Conservation (phyloP, 2,797 vertebrate genomes). For the Macrochelys suwanniensis region DNA sequence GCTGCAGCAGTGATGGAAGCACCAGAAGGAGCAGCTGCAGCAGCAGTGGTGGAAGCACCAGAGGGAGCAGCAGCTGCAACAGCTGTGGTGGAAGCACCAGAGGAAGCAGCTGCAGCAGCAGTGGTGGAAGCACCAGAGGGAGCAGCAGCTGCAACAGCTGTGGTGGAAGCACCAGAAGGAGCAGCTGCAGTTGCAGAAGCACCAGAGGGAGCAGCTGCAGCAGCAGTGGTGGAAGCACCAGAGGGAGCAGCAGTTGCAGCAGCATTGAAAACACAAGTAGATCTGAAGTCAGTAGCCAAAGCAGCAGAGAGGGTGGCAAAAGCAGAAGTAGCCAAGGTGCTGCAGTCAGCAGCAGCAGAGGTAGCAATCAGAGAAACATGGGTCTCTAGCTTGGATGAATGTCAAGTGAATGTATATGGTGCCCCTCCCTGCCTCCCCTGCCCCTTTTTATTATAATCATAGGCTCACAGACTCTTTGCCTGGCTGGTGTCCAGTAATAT, state of each 20-base stretch:
- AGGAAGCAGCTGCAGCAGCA: too few relatives aligned
- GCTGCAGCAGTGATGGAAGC: background rate
- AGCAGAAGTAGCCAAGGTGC: constrained; percentile 46
- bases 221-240: fast-evolving
- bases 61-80: too few relatives aligned
- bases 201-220: background rate
- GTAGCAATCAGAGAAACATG: background rate
- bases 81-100: too few relatives aligned
- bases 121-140: too few relatives aligned
- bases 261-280: background rate
- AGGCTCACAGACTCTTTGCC: background rate
- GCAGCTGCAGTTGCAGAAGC: background rate
- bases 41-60: background rate
- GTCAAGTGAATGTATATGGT: background rate
- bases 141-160: background rate
- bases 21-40: too few relatives aligned
- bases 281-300: background rate
- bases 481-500: fast-evolving
- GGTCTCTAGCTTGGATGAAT: fast-evolving
- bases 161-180: background rate
- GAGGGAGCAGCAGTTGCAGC: background rate
- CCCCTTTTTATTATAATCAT: background rate
- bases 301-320: constrained; percentile 54
- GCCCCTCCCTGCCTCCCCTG: background rate
- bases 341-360: constrained; percentile 61